Evolutionary conservation across 2,113 vertebrate species (phyloP).

Genomic region (Python bivittatus): DNA sequence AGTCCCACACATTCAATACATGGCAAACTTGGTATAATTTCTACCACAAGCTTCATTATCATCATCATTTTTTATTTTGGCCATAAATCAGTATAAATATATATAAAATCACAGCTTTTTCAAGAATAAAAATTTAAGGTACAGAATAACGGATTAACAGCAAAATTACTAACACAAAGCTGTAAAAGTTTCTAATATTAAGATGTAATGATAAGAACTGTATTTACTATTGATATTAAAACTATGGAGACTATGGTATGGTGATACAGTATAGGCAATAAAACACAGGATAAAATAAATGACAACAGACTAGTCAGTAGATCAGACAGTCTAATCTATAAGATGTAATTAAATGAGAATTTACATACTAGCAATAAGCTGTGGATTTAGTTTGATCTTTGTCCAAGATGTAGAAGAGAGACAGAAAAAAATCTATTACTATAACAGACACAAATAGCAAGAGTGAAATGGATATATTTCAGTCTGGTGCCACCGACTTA

Average conservation of each 20-base stretch:
- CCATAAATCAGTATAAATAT: background rate
- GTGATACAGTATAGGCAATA: background rate
- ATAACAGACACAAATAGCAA: background rate
- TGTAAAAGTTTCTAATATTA: background rate
- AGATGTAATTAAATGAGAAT: background rate
- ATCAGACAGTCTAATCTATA: background rate
- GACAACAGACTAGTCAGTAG: background rate
- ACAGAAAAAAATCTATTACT: background rate
- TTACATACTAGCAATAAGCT: background rate
- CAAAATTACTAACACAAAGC: background rate
- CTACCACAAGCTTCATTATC: background rate
- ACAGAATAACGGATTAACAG: background rate
- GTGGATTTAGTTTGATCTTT: background rate
- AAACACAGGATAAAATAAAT: background rate
- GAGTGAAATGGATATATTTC: background rate
- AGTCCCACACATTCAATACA: too few species aligned
- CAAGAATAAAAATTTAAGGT: background rate
- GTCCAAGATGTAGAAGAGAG: background rate
- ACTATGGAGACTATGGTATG: background rate
- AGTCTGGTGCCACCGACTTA: background rate
- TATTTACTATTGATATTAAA: background rate
- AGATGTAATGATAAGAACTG: background rate
- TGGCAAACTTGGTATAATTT: background rate
- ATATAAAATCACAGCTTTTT: background rate
- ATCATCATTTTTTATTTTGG: background rate